Base-by-base conservation (phyloP, 2,797 vertebrate species). In the Ibycter americanus region DNA sequence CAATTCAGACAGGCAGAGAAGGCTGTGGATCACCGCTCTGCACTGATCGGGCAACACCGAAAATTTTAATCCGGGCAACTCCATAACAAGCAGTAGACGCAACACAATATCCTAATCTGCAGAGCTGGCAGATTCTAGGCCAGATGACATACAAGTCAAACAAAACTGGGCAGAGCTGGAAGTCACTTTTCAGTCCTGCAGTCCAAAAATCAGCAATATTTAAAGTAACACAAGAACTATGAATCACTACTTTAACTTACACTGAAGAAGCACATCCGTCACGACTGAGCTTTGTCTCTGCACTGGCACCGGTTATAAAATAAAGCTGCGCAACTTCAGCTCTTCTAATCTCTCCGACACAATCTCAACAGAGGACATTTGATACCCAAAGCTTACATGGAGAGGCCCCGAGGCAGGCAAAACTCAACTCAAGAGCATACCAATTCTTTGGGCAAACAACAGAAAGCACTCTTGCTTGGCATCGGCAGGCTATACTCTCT, bases 61-160 rank as follows among this genome's bases (percentile, higher is more conserved):
- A 92, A 81, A 91, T 91, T 86, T 87, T 83, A 74, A 94, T 47
- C 68, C 6, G 2, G 65, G 72, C 84, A 70, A 83, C 74, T 80
- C 83, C 38, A 9, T 61, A 87, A 71, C 68, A 83, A 91, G 49
- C 78, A 67, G 87, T 29, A 94, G 79, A 85, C 4, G 22, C 74
- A 95, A 96, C 84, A 85, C 84, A 94, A 92, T 70, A 94, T n/a
- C 82, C 89, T 91, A 62, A 92, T 90, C 82, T 94, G 93, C 93
- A 94, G 46, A 83, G 72, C 54, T 72, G 82, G 89, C 91, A 93
- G 72, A 86, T 94, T 90, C 92, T 76, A 93, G 54, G 61, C 82
- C 82, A 93, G 65, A 83, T 72, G 79, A 94, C 83, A 95, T 44
- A 81, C 2, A 40, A 92, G 42, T 73, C 85, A 93, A 92, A 91